Base-by-base conservation (phyloP, 2,797 vertebrate species). In the Halcyon smyrnensis region DNA sequence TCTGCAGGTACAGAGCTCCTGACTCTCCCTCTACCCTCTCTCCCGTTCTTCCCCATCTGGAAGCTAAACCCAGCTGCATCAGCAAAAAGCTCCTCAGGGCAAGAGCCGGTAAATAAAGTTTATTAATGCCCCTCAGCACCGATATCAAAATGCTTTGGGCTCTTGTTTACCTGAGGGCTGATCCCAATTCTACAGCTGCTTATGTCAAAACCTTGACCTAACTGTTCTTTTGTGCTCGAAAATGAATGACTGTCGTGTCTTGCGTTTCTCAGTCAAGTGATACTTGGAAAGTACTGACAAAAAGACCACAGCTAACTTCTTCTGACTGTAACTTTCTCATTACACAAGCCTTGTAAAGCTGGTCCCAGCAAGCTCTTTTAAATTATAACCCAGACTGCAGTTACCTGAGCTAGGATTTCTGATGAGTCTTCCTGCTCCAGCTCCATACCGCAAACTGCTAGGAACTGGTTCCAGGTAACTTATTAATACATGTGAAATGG, bases 381-480 rank as follows among this genome's bases (percentile, higher is more conserved):
- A 94, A 87, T 51, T 79, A 20, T n/a, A 90, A 88, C 82, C 71
- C 56, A 57, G 9, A 4, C 41, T 46, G 36, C 34, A 11, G 23
- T 12, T 20, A 74, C 24, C 24, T 11, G 17, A 45, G 45, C 34
- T 4, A 5, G 54, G 51, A 34, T 41, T 87, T 68, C 85, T 70
- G 67, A 11, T 71, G 68, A 25, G 41, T 89, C 89, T 93, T 85
- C 86, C 85, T 90, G 90, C 57, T 74, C 16, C 7, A 67, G 45
- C n/a, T 45, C 77, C 23, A 2, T 6, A 39, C 30, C 8, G 32
- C 11, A 12, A 89, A 87, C 92, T 70, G 82, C 73, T 87, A 34
- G 80, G 27, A 89, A 57, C 82, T 67, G 87, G 91, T 85, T 91
- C 67, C 70, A 87, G 84, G 95, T 95, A 95, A 88, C 87, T 94